Conservation (phyloP, 2,888 invertebrate species). For the Xestobium rufovillosum region DNA sequence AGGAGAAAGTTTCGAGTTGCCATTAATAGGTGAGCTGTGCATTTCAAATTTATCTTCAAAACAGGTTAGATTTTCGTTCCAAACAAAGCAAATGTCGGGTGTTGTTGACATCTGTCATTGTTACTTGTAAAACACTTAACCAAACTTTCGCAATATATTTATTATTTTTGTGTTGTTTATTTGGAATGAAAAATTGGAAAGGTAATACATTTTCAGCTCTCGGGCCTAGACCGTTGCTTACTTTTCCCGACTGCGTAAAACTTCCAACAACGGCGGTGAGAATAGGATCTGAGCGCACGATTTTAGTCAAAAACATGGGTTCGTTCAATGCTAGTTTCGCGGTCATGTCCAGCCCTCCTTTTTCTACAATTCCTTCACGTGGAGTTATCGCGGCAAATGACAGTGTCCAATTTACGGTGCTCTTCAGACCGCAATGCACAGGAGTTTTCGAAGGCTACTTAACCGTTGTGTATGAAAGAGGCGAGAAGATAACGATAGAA, state of each 20-base stretch:
- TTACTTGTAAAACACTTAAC: too few relatives aligned
- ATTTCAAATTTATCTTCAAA: too few relatives aligned
- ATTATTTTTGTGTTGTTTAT: too few relatives aligned
- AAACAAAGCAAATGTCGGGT: too few relatives aligned
- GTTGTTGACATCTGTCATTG: too few relatives aligned
- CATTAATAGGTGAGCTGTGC: constrained; percentile 49
- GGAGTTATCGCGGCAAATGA: constrained; percentile 46
- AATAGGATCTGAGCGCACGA: constrained; percentile 42
- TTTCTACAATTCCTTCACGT: constrained; percentile 48
- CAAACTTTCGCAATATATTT: too few relatives aligned
- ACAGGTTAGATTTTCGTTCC: too few relatives aligned
- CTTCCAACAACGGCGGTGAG: constrained; percentile 49
- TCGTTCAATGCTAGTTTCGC: constrained; percentile 45
- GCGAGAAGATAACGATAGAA: constrained; percentile 46
- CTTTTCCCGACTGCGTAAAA: constrained; percentile 52
- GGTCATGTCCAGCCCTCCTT: constrained; percentile 43
- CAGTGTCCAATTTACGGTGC: constrained; percentile 45
- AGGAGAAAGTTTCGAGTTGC: constrained; percentile 47
- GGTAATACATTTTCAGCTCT: constrained; percentile 46
- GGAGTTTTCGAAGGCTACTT: constrained; percentile 43
- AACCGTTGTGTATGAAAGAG: constrained; percentile 42
- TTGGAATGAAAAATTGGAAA: too few relatives aligned
- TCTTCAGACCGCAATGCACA: constrained; percentile 45
- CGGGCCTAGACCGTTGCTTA: constrained; percentile 50
- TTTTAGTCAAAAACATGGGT: constrained; percentile 52